phyloP scores from a whole-genome alignment of 2,113 vertebrate species.

The Muntiacus reevesi region DNA sequence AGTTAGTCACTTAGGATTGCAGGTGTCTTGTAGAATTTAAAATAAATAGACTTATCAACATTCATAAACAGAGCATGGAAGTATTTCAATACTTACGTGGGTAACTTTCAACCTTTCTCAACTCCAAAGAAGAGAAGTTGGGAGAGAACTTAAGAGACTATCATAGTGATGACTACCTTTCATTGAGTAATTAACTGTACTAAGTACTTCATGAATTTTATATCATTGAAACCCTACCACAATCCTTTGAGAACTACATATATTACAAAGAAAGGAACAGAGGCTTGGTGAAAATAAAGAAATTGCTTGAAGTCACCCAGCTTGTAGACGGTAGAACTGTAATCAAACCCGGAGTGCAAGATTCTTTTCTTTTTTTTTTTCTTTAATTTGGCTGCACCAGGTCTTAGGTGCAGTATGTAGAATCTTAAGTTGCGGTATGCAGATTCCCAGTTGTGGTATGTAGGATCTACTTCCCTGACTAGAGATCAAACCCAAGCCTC shows the following conservation, averaged over 20 bases:
- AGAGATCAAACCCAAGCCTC: not conserved
- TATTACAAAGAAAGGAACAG: not conserved
- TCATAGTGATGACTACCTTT: not conserved
- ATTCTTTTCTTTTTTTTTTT: not conserved
- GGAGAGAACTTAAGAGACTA: not conserved
- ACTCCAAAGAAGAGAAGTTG: not conserved
- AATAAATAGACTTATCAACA: constrained; percentile 8
- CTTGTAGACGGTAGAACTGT: not conserved
- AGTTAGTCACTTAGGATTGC: not conserved
- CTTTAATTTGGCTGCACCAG: not conserved
- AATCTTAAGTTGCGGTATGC: not conserved
- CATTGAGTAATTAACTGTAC: not conserved
- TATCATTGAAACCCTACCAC: not conserved
- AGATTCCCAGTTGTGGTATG: not conserved
- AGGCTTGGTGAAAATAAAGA: not conserved
- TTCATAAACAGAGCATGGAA: not conserved
- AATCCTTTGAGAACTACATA: not conserved
- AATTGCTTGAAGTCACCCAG: not conserved
- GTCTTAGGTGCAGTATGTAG: not conserved
- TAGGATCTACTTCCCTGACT: not conserved
- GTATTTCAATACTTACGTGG: not conserved
- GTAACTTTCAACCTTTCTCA: not conserved
- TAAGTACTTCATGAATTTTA: not conserved
- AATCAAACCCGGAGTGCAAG: not conserved
- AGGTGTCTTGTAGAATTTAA: not conserved